Base-by-base conservation (phyloP, 2,797 vertebrate genomes). In the Phoeniculus purpureus region DNA sequence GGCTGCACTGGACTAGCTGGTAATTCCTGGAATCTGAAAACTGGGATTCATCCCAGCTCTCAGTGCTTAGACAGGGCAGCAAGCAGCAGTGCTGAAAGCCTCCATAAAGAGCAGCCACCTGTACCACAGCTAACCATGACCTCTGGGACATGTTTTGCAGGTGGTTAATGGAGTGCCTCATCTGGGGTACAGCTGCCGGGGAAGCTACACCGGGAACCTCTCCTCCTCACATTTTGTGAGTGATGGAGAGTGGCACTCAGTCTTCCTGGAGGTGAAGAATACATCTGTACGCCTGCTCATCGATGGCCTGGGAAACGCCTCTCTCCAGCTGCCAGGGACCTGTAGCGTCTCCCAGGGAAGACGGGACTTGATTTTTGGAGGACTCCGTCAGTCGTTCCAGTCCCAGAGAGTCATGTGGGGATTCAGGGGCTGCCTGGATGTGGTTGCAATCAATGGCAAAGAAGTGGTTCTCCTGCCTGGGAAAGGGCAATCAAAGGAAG, bases 371-470 rank as follows among this genome's bases (percentile, higher is more conserved):
- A 84, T 98, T 68, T 97, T 99, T 26, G 98, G 98, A 1, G 97
- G 97, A 11, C 55, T 96, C 2, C 19, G 94, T 76, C 79, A 90
- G 66, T 34, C 27, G 0, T 83, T 70, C 32, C 91, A 96, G 50
- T 81, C 89, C 50, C 93, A 81, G 52, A 95, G 89, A 19, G 88
- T 96, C 34, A 94, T 91, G 0, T 91, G 43, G 15, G 97, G 97
- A 7, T 99, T 99, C 85, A 94, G 87, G 5, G 99, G 99, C 70
- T 99, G 99, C 94, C 94, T 99, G 78, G 98, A 98, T 5, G 95
- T 87, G 43, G 67, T 99, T 68, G 85, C 95, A 34, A 96, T 99
- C 89, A 98, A 99, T 0, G 97, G 98, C 66, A 95, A 98, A 96
- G 95, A 94, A 1, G 94, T 99, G 91, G 92, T 94, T 86, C 96